Evolutionary conservation across 2,888 invertebrate species (phyloP), one percentile per base, ranked within the genome.

Genomic region (Lasioglossum oenotherae): DNA sequence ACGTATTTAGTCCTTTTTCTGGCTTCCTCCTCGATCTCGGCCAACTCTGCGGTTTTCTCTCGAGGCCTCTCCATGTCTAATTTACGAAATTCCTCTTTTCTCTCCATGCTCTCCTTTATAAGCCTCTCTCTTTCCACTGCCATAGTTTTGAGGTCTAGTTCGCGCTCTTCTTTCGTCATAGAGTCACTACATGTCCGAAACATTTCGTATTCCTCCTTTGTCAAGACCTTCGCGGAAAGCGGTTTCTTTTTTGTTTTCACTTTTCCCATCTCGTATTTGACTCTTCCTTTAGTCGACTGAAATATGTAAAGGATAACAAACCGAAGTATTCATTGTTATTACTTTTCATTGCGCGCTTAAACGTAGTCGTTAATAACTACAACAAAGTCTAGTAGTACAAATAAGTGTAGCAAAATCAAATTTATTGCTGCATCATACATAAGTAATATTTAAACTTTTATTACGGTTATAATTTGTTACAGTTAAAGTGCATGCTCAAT

Each of bases 131-230:
- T 94, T 31, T 93, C 91, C 4, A 84, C 88, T 35, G 93, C 93
- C 5, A 88, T 80, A 0, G 83, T 85, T 27, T 88, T 89, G 4
- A 89, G 44, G 4, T 79, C 83, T 0, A 86, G 91, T 35, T 92
- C 87, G 27, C 82, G 88, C 67, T 94, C 93, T 60, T 93, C 90
- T 76, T 88, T 90, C 1, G 92, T 88, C 16, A 87, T 80, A 16
- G 84, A 82, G 5, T 74, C 89, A 49, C 91, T 89, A 16, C 91
- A 89, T 46, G 92, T 87, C 5, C 90, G 89, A 78, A 92, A 89
- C 4, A 92, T 86, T 16, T 96, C 95, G 85, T 96, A 97, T 87
- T 98, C 97, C 0, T 95, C 94, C 81, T 96, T 96, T 0, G 96
- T 96, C 93, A 97, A 96, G 64, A 97, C 95, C 4, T 96, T 97